phyloP scores from a whole-genome alignment of 2,888 invertebrate species.

The Eupithecia tripunctaria region DNA sequence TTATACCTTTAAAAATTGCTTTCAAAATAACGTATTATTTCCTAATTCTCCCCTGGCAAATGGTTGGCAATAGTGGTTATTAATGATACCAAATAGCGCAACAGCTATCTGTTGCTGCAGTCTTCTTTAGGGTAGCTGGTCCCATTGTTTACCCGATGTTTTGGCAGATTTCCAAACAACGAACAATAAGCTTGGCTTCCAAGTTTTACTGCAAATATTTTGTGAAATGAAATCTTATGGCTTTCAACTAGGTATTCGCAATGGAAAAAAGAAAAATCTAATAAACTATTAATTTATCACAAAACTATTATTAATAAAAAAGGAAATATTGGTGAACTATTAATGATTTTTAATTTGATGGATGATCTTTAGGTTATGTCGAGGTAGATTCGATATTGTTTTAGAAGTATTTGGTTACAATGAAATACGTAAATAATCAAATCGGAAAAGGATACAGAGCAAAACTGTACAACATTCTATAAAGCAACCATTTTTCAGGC shows the following conservation, averaged over 20 bases:
- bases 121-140: slow-evolving; percentile 33
- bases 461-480: neutral
- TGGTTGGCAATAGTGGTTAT: slow-evolving; percentile 46
- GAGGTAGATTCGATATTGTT: neutral
- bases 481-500: neutral
- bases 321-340: too few relatives aligned
- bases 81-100: slow-evolving; percentile 61
- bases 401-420: neutral
- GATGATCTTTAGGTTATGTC: neutral
- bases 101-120: slow-evolving; percentile 77
- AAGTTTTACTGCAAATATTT: neutral
- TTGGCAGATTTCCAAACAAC: slow-evolving; percentile 25
- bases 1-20: neutral
- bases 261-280: neutral
- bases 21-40: slow-evolving; percentile 15
- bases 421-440: neutral
- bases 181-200: neutral
- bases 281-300: neutral
- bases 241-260: neutral
- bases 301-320: too few relatives aligned
- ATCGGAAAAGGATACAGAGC: neutral
- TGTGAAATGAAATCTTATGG: neutral
- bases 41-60: slow-evolving; percentile 47
- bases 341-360: too few relatives aligned
- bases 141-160: slow-evolving; percentile 22